A percentile compares a stretch with the other conserved stretches of the same genome.
Evolutionary conservation across 2,888 invertebrate genomes (phyloP).

Genomic region (Drosophila lutescens): DNA sequence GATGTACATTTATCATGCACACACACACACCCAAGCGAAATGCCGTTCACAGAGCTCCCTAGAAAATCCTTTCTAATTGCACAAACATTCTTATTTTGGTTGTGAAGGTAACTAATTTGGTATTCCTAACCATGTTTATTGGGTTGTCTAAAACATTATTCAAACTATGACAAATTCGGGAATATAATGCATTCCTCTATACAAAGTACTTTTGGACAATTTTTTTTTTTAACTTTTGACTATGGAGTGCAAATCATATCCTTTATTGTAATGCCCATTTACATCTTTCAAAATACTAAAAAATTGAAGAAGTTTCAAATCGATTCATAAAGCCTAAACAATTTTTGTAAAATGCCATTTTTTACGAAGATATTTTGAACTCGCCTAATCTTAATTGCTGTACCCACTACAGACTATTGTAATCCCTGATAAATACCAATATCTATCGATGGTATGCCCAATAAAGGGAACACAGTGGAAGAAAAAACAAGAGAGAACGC

Average conservation of each 20-base stretch:
- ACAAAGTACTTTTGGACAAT: not conserved
- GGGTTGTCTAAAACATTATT: not conserved
- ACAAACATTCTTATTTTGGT: not conserved
- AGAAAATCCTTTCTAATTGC: not conserved
- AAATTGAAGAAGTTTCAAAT: too few species aligned
- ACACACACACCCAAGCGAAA: conserved; percentile 26
- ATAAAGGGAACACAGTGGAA: conserved; percentile 5
- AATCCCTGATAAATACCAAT: conserved; percentile 15
- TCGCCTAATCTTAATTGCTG: not conserved
- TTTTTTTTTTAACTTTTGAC: too few species aligned
- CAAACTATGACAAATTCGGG: not conserved
- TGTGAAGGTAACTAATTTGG: not conserved
- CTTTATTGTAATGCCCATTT: not conserved
- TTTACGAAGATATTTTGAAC: not conserved
- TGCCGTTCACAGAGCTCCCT: conserved; percentile 5
- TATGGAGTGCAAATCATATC: too few species aligned
- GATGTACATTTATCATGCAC: conserved; percentile 55
- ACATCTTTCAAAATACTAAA: not conserved
- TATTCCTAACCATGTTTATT: not conserved
- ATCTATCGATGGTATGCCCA: conserved; percentile 6
- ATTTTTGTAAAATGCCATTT: not conserved
- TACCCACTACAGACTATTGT: not conserved
- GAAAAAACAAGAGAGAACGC: too few species aligned
- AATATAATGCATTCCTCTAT: too few species aligned
- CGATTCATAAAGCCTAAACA: not conserved